phyloP scores from a whole-genome alignment of 2,113 vertebrate genomes.

The Mionectes macconnelli region DNA sequence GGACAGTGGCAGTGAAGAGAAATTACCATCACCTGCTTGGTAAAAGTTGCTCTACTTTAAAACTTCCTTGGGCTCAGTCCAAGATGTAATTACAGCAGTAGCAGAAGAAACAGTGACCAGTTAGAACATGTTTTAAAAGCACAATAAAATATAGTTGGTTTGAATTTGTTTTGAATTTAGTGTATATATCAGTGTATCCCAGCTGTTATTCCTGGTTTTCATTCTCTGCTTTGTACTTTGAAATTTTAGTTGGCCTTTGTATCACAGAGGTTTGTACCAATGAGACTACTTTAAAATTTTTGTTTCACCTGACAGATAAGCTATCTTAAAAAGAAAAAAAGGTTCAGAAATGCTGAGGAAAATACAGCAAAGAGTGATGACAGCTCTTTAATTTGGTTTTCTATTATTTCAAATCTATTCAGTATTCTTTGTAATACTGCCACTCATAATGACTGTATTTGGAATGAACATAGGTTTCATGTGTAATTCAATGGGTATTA shows the following conservation, averaged over 20 bases:
- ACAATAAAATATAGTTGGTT: not conserved
- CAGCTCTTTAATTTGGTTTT: conserved; percentile 58
- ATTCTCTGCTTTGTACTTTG: not conserved
- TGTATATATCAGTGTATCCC: not conserved
- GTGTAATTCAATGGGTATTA: conserved; percentile 53
- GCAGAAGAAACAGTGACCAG: not conserved
- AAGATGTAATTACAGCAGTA: not conserved
- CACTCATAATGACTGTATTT: conserved; percentile 61
- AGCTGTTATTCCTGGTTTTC: not conserved
- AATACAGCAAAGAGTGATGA: conserved; percentile 15
- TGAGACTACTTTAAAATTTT: not conserved
- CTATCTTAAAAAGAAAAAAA: not conserved
- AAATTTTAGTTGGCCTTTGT: not conserved
- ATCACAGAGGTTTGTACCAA: not conserved
- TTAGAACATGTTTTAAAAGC: not conserved
- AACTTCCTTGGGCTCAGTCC: not conserved
- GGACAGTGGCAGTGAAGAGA: not conserved
- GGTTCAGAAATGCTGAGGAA: not conserved
- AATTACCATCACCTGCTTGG: not conserved
- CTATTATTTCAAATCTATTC: conserved; percentile 60
- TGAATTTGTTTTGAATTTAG: not conserved
- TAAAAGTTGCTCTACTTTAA: not conserved
- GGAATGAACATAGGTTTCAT: conserved; percentile 67
- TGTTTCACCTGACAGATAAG: not conserved
- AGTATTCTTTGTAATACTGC: conserved; percentile 39